Base-by-base conservation (phyloP, 1,140 invertebrate species). In the Theocolax elegans region DNA sequence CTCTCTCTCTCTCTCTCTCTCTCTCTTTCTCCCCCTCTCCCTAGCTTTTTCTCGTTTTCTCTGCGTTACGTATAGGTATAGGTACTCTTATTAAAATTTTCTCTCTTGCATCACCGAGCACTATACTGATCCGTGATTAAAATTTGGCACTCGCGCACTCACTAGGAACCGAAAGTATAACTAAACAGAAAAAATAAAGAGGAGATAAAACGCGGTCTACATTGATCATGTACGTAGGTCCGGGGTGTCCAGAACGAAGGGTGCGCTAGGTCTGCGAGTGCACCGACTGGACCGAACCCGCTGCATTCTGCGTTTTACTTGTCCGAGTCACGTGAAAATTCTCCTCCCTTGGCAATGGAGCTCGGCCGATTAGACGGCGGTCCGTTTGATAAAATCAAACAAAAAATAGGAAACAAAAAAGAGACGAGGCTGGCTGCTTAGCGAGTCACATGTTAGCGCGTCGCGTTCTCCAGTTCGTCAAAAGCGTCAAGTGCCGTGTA, bases 211-310 rank as follows among this genome's bases (percentile, higher is more conserved):
- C 66, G 73, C 72, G 76, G 75, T 78, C 83, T 84, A 84, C 83
- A 84, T 84, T 80, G 77, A 83, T 84, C 80, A 81, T 79, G 49
- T 53, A 13, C 49, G 13, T 15, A 19, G n/a, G 19, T 10, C 19
- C 1, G 38, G 8, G 21, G 8, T 51, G 4, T 1, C 46, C 19
- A 35, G 54, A 38, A 25, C 65, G 1, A 12, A 10, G 19, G 25
- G 21, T 13, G 51, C 51, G 17, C 17, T 64, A 4, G 21, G 42
- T 2, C n/a, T 44, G 29, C 27, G 27, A 31, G 19, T 23, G 17
- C 13, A 40, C 6, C n/a, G n/a, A n/a, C n/a, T n/a, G n/a, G n/a
- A n/a, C n/a, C n/a, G n/a, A n/a, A n/a, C n/a, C n/a, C n/a, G n/a
- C n/a, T n/a, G n/a, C n/a, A n/a, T n/a, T n/a, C n/a, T n/a, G n/a